Evolutionary conservation across 2,113 vertebrate species (phyloP).

Genomic region (Callaeas wilsoni): DNA sequence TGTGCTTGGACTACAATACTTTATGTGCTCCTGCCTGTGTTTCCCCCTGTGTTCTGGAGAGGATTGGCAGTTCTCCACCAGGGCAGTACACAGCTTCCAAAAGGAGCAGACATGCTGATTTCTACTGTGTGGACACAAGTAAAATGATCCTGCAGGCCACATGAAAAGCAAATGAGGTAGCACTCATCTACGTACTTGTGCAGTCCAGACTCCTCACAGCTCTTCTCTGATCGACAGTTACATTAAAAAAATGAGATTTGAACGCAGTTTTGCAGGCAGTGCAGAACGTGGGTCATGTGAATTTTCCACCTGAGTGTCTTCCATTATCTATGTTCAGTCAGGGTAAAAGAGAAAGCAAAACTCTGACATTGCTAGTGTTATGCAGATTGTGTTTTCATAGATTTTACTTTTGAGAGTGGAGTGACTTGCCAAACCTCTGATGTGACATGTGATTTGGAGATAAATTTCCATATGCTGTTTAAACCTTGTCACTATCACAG

Average conservation of each 20-base stretch:
- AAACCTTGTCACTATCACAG: neutral
- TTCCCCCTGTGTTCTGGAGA: neutral
- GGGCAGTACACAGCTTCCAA: fast-evolving
- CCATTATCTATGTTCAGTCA: neutral
- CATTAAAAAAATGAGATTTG: neutral
- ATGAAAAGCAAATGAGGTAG: neutral
- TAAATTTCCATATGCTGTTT: conserved; percentile 24
- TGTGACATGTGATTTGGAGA: conserved; percentile 21
- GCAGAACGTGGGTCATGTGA: neutral
- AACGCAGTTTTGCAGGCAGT: neutral
- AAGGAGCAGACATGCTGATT: neutral
- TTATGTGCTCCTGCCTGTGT: neutral
- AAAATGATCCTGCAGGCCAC: neutral
- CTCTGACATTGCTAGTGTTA: neutral
- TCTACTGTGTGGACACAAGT: neutral
- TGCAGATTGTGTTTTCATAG: conserved; percentile 9
- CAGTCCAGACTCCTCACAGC: neutral
- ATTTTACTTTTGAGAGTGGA: neutral
- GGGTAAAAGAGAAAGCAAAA: neutral
- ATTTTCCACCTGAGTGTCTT: neutral
- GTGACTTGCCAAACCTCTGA: neutral
- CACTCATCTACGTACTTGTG: neutral
- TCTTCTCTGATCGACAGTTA: neutral
- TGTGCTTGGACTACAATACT: neutral
- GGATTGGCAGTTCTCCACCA: neutral